Conservation (phyloP, 2,888 invertebrate species). For the Penaeus monodon region DNA sequence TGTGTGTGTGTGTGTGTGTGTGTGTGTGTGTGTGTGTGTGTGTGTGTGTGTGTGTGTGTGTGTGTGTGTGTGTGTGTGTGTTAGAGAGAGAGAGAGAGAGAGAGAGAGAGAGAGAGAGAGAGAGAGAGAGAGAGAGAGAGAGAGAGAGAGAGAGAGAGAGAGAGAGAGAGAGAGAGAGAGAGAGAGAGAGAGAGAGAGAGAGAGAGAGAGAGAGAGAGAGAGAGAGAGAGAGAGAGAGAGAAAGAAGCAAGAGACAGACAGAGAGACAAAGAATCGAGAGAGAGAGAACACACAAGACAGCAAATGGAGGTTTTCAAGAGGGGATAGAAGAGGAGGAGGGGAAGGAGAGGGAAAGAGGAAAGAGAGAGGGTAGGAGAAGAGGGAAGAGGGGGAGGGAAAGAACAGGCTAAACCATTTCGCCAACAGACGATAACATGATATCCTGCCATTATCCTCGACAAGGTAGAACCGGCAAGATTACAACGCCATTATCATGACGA, state of each 20-base stretch:
- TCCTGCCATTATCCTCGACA: conserved; percentile 1
- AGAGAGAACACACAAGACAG: conserved; percentile 1
- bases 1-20: neutral
- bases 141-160: conserved; percentile 4
- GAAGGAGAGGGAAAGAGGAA: no score
- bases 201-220: conserved; percentile 10
- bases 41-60: neutral
- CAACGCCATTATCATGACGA: conserved; percentile 6
- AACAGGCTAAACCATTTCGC: no score
- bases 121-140: conserved; percentile 24
- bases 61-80: no score
- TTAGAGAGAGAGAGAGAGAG: conserved; percentile 6
- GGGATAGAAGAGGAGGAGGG: no score
- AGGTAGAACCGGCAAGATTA: conserved; percentile 12
- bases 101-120: conserved; percentile 5
- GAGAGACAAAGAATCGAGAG: neutral
- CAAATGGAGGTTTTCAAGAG: neutral
- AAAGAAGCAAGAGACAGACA: conserved; percentile 1
- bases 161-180: conserved; percentile 11
- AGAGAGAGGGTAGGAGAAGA: no score
- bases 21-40: neutral
- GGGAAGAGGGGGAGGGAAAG: no score
- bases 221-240: conserved; percentile 1
- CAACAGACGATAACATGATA: neutral
- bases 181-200: conserved; percentile 7